A percentile compares a stretch with the other conserved stretches of the same genome.
phyloP scores from a whole-genome alignment of 2,797 vertebrate species.

The Melanogrammus aeglefinus region DNA sequence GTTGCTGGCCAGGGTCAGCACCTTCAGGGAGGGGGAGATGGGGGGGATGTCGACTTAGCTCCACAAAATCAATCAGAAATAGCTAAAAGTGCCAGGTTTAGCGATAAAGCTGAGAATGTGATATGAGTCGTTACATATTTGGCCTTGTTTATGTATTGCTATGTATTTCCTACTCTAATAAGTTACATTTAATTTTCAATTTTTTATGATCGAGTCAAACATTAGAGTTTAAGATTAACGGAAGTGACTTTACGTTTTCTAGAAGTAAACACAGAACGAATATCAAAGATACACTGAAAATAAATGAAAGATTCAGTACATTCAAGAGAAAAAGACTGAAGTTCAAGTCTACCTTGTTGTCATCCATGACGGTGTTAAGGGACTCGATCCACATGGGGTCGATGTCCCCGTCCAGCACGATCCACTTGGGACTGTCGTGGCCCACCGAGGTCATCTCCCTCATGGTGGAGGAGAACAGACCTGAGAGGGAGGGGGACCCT shows the following conservation, averaged over 20 bases:
- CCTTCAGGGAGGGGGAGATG: conserved; percentile 46
- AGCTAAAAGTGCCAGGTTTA: not conserved
- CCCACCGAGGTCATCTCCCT: conserved; percentile 70
- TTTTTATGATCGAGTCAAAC: not conserved
- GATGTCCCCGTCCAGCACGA: conserved; percentile 77
- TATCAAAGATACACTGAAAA: not conserved
- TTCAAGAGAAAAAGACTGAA: not conserved
- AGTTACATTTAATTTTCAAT: not conserved
- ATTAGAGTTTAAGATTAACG: not conserved
- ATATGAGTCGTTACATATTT: not conserved
- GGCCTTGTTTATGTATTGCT: not conserved
- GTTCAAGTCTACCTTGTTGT: conserved; percentile 70
- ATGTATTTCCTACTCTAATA: not conserved
- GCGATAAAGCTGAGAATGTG: not conserved
- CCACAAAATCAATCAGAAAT: not conserved
- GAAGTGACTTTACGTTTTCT: not conserved
- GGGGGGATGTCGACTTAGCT: not conserved
- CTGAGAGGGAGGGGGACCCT: conserved; percentile 25
- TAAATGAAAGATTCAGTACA: not conserved
- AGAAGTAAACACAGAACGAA: not conserved
- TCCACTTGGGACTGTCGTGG: conserved; percentile 76
- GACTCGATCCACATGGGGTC: conserved; percentile 81
- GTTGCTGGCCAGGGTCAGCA: conserved; percentile 78
- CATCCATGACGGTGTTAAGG: conserved; percentile 79
- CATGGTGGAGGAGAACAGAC: conserved; percentile 78